Evolutionary conservation across 2,113 vertebrate species (phyloP), one percentile per base, ranked within the genome.

Genomic region (Syngnathus floridae): DNA sequence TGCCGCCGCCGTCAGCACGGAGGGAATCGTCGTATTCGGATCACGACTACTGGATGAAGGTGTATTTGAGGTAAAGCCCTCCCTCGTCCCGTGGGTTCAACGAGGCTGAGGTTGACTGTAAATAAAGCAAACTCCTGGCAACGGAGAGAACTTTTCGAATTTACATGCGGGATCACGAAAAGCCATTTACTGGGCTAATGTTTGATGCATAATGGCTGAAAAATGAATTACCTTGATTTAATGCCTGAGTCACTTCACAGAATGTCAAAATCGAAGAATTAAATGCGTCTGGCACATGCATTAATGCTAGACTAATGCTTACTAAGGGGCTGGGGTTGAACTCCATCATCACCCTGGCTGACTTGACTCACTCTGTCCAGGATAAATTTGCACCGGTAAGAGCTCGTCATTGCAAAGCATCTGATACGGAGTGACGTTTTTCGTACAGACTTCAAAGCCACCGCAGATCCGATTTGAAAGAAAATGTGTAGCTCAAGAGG

Each of bases 11-110:
- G 66, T 98, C 83, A 94, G 92, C 75, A 90, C 90, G 0, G 83
- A 92, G 0, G 95, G 95, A 0, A 78, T 93, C 55, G 92, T 87
- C 0, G 78, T 97, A 36, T 90, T 97, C 35, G 95, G 95, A 31
- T 92, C 89, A 0, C 86, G 91, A n/a, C 86, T 94, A 13, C 73
- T 82, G 31, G 89, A 92, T 1, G 89, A 94, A 79, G 91, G 91
- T 16, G 79, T 89, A 36, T 98, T 98, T 31, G 87, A 97, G 94
- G 95, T 97, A 87, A 11, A 78, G 38, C 13, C 6, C 12, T 26
- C 12, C 1, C 40, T 19, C 19, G 8, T 59, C 21, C 9, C 17
- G 17, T 21, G 11, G 67, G 46, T 9, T 67, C 11, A 61, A 64
- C 64, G 26, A 16, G 2, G 6, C 14, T 5, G 8, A 7, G 48